Percentiles rank a stretch among this genome's conserved stretches.
These are phyloP conservation scores for Chloroclysta siterata DNA, from an alignment of 2,888 invertebrate species.

Conservation along the genomic window DNA sequence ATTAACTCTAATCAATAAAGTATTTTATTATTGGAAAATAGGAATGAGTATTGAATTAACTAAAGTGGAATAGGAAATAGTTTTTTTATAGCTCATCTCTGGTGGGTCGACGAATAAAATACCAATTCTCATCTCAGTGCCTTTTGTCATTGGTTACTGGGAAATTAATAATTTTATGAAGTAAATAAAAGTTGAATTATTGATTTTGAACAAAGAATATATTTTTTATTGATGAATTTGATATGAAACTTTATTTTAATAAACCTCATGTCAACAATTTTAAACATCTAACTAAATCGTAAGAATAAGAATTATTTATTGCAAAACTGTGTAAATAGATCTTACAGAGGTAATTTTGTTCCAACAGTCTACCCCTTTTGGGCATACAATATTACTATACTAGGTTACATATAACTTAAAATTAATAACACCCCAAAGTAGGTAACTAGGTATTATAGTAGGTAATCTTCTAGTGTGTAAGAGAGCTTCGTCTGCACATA, in stretches of 20 bases:
- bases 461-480: no score
- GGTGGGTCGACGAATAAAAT: conserved; percentile 51
- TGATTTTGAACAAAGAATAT: conserved; percentile 26
- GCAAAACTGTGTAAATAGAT: no score
- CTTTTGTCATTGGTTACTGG: conserved; percentile 30
- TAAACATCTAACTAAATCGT: background rate
- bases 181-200: conserved; percentile 34
- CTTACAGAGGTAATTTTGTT: no score
- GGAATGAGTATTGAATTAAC: conserved; percentile 58
- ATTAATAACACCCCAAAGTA: no score
- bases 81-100: conserved; percentile 53
- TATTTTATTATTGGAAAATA: conserved; percentile 58
- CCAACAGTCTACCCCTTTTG: no score
- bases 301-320: no score
- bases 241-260: conserved; percentile 8
- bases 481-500: no score
- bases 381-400: background rate
- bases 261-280: conserved; percentile 1
- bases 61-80: conserved; percentile 59
- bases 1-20: conserved; percentile 69
- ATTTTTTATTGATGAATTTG: conserved; percentile 28
- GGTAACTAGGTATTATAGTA: no score
- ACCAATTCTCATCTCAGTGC: conserved; percentile 17
- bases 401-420: no score
- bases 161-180: conserved; percentile 34